These are phyloP conservation scores for Lonchura striata DNA, from an alignment of 2,113 vertebrate genomes.

Conservation along the genomic window DNA sequence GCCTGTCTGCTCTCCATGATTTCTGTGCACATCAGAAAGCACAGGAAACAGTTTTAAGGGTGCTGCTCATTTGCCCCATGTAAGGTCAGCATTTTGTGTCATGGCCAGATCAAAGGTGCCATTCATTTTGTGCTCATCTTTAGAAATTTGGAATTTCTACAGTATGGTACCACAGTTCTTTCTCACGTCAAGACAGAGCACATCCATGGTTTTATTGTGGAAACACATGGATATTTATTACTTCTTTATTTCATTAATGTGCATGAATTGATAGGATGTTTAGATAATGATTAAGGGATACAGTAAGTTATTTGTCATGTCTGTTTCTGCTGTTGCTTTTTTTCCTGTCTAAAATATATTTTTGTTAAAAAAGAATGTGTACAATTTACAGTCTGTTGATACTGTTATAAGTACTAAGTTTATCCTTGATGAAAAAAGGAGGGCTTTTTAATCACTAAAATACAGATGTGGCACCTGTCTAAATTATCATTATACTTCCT, in stretches of 20 bases:
- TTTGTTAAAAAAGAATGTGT: neutral
- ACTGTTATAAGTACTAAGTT: neutral
- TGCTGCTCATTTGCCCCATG: rapidly evolving
- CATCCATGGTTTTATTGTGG: neutral
- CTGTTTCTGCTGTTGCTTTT: neutral
- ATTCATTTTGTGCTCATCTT: neutral
- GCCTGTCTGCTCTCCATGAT: neutral
- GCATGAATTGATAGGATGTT: neutral
- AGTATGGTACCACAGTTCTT: neutral
- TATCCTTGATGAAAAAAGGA: neutral
- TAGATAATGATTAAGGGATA: neutral
- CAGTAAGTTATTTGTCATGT: neutral
- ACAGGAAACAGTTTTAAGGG: neutral
- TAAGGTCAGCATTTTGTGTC: neutral
- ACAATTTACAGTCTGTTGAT: neutral
- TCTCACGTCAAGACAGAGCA: neutral
- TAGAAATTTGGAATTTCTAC: neutral
- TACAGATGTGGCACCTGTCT: rapidly evolving
- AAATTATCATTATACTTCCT: neutral
- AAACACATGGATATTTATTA: neutral
- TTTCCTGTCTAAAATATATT: neutral
- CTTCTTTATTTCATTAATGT: neutral
- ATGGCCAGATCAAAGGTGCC: neutral
- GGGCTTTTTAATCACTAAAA: rapidly evolving
- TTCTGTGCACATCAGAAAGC: neutral